Percentiles rank a stretch among this genome's conserved stretches.
These are phyloP conservation scores for Aplochiton taeniatus DNA, from an alignment of 2,797 vertebrate species.

Conservation along the genomic window DNA sequence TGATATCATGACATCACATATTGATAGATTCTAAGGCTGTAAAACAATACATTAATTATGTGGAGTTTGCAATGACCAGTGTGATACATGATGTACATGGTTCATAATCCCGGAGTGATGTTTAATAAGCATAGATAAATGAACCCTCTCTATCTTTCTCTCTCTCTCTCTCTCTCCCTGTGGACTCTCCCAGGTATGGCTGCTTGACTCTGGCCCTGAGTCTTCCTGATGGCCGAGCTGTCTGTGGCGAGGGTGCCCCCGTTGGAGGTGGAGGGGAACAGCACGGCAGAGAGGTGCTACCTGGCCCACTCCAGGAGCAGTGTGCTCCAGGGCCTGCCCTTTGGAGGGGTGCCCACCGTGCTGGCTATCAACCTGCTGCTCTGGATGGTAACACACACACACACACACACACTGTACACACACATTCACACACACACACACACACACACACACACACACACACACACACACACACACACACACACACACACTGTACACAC, in stretches of 20 bases:
- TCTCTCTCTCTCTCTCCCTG: too few species aligned
- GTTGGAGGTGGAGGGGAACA: constrained; percentile 74
- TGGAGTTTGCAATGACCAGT: too few species aligned
- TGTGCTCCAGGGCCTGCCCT: constrained; percentile 91
- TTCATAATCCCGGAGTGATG: too few species aligned
- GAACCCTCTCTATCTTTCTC: too few species aligned
- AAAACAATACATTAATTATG: too few species aligned
- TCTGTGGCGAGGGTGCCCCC: constrained; percentile 50
- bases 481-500: neutral
- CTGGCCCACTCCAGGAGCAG: constrained; percentile 83
- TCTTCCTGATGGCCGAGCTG: constrained; percentile 27
- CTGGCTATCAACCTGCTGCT: constrained; percentile 86
- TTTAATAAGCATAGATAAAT: too few species aligned
- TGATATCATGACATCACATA: too few species aligned
- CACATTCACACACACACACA: neutral
- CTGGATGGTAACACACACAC: constrained; percentile 85
- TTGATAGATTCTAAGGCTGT: too few species aligned
- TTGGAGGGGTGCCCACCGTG: constrained; percentile 92
- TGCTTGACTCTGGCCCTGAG: neutral
- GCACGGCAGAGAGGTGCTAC: constrained; percentile 82
- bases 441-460: constrained; percentile 2
- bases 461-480: neutral
- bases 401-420: neutral
- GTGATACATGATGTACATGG: too few species aligned
- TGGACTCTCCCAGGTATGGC: neutral